phyloP scores from a whole-genome alignment of 1,140 invertebrate genomes.

The Solen grandis region DNA sequence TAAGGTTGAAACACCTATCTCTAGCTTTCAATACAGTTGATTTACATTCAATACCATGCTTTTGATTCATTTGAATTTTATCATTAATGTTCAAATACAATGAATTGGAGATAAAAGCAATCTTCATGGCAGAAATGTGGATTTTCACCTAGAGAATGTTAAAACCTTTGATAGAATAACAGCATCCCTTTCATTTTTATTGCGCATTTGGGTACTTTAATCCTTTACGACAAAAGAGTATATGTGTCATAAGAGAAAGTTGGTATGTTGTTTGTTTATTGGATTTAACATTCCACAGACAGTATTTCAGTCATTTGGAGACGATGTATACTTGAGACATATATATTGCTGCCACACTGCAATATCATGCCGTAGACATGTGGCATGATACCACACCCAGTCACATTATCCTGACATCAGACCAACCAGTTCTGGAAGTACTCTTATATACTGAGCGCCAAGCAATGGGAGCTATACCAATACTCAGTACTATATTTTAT shows the following conservation, averaged over 20 bases:
- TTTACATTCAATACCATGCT: too few relatives aligned
- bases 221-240: too few relatives aligned
- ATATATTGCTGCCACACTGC: not conserved
- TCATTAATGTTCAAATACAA: too few relatives aligned
- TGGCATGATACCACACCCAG: not conserved
- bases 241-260: too few relatives aligned
- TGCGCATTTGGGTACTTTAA: too few relatives aligned
- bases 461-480: not conserved
- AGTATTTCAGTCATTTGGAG: not conserved
- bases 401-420: not conserved
- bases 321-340: not conserved
- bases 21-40: too few relatives aligned
- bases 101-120: too few relatives aligned
- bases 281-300: not conserved
- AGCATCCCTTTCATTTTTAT: not conserved
- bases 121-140: too few relatives aligned
- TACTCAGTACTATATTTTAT: not conserved
- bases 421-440: not conserved
- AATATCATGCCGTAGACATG: not conserved
- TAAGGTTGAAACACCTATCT: too few relatives aligned
- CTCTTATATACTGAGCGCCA: not conserved
- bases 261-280: not conserved
- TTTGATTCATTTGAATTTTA: too few relatives aligned
- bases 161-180: not conserved
- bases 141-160: too few relatives aligned